phyloP scores from a whole-genome alignment of 2,888 invertebrate species.

The Eristalis tenax region DNA sequence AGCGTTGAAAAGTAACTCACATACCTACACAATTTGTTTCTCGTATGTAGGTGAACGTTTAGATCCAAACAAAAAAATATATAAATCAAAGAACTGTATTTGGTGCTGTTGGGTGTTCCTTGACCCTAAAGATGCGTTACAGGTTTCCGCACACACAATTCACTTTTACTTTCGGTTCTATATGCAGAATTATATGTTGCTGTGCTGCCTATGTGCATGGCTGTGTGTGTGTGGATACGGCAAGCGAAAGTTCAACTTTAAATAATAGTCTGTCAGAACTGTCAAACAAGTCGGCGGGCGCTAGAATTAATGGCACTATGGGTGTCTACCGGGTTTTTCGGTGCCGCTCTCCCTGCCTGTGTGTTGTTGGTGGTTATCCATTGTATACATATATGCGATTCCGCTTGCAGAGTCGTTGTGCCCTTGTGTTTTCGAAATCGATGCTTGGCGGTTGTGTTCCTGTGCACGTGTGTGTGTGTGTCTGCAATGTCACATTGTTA shows the following conservation, averaged over 20 bases:
- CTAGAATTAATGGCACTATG: slow-evolving; percentile 80
- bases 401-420: slow-evolving; percentile 35
- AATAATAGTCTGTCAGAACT: slow-evolving; percentile 82
- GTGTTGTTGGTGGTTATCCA: slow-evolving; percentile 67
- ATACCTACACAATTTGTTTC: not conserved
- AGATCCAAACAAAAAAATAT: slow-evolving; percentile 40
- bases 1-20: slow-evolving; percentile 13
- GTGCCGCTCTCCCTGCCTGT: slow-evolving; percentile 55
- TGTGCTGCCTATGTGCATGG: slow-evolving; percentile 6
- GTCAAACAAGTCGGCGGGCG: slow-evolving; percentile 81
- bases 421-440: slow-evolving; percentile 56
- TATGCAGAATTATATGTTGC: slow-evolving; percentile 47
- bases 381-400: slow-evolving; percentile 45
- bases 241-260: slow-evolving; percentile 79
- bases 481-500: slow-evolving; percentile 69
- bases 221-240: slow-evolving; percentile 21
- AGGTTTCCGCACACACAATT: slow-evolving; percentile 70
- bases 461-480: slow-evolving; percentile 13
- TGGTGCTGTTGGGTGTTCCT: slow-evolving; percentile 49
- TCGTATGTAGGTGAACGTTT: slow-evolving; percentile 47
- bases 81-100: not conserved
- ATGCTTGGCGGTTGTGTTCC: not conserved
- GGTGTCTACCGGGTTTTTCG: slow-evolving; percentile 73
- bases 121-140: slow-evolving; percentile 72
- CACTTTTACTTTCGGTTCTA: slow-evolving; percentile 68